These are phyloP conservation scores for Prolemur simus DNA, from an alignment of 2,113 vertebrate genomes.

Conservation along the genomic window DNA sequence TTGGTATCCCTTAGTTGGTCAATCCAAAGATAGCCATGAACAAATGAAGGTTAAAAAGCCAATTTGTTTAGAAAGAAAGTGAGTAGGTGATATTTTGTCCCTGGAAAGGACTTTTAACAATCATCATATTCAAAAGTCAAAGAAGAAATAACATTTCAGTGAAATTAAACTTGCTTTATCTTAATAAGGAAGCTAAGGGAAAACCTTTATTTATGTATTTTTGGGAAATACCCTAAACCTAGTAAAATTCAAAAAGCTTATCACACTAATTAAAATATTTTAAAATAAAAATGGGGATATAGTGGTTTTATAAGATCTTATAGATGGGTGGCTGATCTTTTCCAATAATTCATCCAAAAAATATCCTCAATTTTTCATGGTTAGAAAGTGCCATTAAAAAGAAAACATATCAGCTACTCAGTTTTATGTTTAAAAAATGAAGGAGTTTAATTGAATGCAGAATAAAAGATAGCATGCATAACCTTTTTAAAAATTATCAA, in stretches of 20 bases:
- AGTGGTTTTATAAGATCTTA: neutral
- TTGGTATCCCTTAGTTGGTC: neutral
- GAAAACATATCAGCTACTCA: neutral
- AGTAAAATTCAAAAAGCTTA: conserved; percentile 28
- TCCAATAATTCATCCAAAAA: conserved; percentile 25
- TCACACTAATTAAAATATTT: conserved; percentile 11
- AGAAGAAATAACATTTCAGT: neutral
- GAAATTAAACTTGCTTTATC: conserved; percentile 1
- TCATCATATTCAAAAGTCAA: conserved; percentile 20
- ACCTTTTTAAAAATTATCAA: conserved; percentile 61
- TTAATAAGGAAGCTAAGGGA: neutral
- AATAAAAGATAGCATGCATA: conserved; percentile 25
- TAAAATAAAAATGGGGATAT: neutral
- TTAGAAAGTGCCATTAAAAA: conserved; percentile 34
- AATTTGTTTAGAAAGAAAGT: neutral
- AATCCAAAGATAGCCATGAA: neutral
- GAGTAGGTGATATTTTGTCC: neutral
- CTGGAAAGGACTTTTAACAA: conserved; percentile 16
- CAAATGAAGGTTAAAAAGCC: neutral
- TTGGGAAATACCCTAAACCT: neutral
- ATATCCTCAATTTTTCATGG: conserved; percentile 38
- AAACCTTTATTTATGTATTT: conserved; percentile 23
- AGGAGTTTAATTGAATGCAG: conserved; percentile 5
- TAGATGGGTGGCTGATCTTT: conserved; percentile 12
- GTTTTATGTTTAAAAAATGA: conserved; percentile 55